phyloP scores from a whole-genome alignment of 2,113 vertebrate genomes.

The Triplophysa rosa region DNA sequence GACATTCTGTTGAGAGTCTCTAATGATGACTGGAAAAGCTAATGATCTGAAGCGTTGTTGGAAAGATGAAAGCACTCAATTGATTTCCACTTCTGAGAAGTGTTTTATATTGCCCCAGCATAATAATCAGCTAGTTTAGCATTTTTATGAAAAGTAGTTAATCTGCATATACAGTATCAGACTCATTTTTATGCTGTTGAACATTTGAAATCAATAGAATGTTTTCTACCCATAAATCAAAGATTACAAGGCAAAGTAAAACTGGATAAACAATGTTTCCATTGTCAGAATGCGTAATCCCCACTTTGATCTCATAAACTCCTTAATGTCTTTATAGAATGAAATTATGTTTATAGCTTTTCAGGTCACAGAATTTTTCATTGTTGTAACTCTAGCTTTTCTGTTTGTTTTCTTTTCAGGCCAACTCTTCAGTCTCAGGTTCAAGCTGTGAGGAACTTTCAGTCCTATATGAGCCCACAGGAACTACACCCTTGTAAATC shows the following conservation, averaged over 20 bases:
- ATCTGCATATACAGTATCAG: background rate
- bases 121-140: conserved; percentile 66
- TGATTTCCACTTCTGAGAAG: conserved; percentile 59
- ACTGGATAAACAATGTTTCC: background rate
- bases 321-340: background rate
- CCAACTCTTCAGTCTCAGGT: conserved; percentile 44
- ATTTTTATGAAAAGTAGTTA: conserved; percentile 50
- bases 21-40: conserved; percentile 66
- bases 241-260: too few relatives aligned
- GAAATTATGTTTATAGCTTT: background rate
- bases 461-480: conserved; percentile 16
- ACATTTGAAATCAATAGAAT: background rate
- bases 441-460: conserved; percentile 43
- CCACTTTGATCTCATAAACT: background rate
- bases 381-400: conserved; percentile 23
- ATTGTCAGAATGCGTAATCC: background rate
- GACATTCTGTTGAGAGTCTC: conserved; percentile 47
- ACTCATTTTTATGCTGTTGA: background rate
- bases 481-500: conserved; percentile 28
- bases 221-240: too few relatives aligned
- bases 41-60: conserved; percentile 66
- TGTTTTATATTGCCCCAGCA: conserved; percentile 52
- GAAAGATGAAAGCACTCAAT: conserved; percentile 66
- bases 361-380: background rate
- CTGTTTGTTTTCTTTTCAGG: conserved; percentile 60